Percentiles rank a stretch among this genome's conserved stretches.
Conservation (phyloP, 1,140 invertebrate species). For the Vanessa atalanta region DNA sequence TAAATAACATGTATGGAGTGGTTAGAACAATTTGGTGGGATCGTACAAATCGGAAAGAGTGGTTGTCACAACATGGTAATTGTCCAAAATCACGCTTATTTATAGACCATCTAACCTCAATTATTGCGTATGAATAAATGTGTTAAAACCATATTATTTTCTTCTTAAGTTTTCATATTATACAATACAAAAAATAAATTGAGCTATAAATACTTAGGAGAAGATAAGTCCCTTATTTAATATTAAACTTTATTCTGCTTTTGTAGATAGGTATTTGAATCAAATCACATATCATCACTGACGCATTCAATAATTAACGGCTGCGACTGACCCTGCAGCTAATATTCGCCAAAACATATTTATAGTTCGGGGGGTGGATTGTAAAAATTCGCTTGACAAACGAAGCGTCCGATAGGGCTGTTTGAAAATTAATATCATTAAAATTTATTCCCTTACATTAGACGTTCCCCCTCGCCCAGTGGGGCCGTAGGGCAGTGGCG, state of each 20-base stretch:
- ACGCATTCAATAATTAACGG: slow-evolving; percentile 29
- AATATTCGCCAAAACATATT: slow-evolving; percentile 28
- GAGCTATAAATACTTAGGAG: no score
- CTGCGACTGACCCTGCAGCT: slow-evolving; percentile 28
- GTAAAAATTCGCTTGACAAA: slow-evolving; percentile 47
- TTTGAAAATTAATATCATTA: slow-evolving; percentile 63
- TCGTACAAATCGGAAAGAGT: slow-evolving; percentile 50
- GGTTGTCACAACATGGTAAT: slow-evolving; percentile 46
- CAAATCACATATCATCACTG: slow-evolving; percentile 26
- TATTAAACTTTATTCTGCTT: not conserved
- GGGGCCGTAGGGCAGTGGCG: slow-evolving; percentile 41
- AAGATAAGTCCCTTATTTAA: not conserved
- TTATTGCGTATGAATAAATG: not conserved
- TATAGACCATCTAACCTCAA: not conserved
- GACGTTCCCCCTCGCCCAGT: slow-evolving; percentile 30
- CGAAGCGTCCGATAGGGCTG: slow-evolving; percentile 43
- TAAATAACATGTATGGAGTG: not conserved
- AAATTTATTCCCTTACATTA: slow-evolving; percentile 59
- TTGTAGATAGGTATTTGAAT: slow-evolving; percentile 11
- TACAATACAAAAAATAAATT: no score
- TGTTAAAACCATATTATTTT: no score
- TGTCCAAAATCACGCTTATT: slow-evolving; percentile 37
- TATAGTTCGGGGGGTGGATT: slow-evolving; percentile 30
- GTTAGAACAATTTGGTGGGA: not conserved
- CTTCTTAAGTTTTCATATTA: no score